Evolutionary conservation across 2,113 vertebrate species (phyloP).

Genomic region (Motacilla tschutschensis): DNA sequence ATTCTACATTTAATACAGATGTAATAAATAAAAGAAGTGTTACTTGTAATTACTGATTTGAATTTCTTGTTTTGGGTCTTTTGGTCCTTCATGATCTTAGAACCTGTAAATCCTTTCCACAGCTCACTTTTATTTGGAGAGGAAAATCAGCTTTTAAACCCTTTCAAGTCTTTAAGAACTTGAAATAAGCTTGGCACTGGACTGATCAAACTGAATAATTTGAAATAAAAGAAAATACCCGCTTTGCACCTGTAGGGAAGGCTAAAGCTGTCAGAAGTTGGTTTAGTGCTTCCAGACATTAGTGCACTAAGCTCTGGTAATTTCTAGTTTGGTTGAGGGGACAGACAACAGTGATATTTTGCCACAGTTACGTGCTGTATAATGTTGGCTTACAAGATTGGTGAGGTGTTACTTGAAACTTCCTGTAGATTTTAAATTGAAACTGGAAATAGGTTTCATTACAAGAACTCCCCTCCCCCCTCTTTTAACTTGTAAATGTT

Average conservation of each 20-base stretch:
- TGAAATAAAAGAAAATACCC: neutral
- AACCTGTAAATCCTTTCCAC: neutral
- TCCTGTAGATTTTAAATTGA: neutral
- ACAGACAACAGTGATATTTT: neutral
- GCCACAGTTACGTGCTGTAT: neutral
- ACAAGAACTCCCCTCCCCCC: neutral
- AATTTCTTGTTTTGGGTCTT: neutral
- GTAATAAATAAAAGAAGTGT: neutral
- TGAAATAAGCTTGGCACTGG: neutral
- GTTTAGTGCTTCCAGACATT: neutral
- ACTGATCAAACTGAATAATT: neutral
- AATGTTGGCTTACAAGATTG: neutral
- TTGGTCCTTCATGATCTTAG: neutral
- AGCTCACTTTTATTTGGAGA: neutral
- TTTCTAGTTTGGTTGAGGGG: fast-evolving
- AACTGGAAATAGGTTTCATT: neutral
- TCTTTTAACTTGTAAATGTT: neutral
- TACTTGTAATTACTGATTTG: neutral
- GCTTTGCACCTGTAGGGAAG: neutral
- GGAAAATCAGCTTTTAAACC: neutral
- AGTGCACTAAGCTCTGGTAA: neutral
- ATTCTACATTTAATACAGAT: neutral
- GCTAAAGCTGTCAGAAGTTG: neutral
- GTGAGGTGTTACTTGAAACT: neutral
- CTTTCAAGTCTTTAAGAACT: neutral